A percentile compares a stretch with the other conserved stretches of the same genome.
Conservation (phyloP, 2,113 vertebrate genomes). For the Lamprotornis superbus region DNA sequence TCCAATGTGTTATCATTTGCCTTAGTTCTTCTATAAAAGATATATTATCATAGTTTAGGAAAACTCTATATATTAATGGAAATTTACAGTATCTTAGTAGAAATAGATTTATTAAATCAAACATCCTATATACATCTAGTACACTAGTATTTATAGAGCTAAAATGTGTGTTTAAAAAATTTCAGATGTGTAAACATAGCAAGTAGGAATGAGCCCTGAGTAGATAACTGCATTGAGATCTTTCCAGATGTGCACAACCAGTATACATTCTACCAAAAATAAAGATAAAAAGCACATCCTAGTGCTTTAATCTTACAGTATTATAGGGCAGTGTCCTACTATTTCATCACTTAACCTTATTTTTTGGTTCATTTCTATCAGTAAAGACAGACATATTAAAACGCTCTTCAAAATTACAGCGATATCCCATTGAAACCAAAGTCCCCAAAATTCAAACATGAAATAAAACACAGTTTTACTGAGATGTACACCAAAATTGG, state of each 20-base stretch:
- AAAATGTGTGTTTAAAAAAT: background rate
- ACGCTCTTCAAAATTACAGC: background rate
- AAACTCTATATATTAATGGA: background rate
- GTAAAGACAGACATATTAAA: background rate
- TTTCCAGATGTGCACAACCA: background rate
- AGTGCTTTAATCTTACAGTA: background rate
- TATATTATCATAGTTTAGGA: background rate
- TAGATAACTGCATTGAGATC: background rate
- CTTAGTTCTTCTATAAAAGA: background rate
- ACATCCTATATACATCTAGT: background rate
- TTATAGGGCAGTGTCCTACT: background rate
- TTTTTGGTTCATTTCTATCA: background rate
- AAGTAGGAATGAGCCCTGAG: background rate
- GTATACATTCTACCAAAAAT: background rate
- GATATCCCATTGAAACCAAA: background rate
- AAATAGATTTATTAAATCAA: background rate
- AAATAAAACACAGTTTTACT: background rate
- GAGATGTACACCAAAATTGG: background rate
- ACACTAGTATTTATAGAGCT: background rate
- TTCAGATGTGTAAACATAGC: background rate
- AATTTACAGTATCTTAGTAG: background rate
- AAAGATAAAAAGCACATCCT: too few species aligned
- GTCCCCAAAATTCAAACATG: background rate
- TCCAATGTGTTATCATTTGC: background rate
- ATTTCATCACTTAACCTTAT: background rate